Base-by-base conservation (phyloP, 2,888 invertebrate species). In the Theristus sp. region DNA sequence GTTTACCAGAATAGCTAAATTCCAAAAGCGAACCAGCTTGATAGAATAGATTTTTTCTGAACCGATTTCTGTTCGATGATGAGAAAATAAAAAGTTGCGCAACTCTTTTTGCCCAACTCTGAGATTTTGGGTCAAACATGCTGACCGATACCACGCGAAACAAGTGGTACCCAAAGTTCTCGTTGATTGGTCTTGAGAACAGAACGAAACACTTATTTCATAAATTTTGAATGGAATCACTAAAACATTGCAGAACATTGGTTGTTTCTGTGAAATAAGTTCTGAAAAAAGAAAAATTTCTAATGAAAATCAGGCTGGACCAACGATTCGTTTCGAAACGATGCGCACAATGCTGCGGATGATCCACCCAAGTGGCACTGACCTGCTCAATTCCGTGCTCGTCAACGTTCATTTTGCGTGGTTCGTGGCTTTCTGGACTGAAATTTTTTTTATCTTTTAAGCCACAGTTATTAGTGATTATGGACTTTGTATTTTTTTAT, bases 321-420 rank as follows among this genome's bases (percentile, higher is more conserved):
- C 96, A 30, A 88, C 93, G 63, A 91, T 99, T 30, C 84, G 94
- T 68, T 91, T 91, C 78, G 93, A 93, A 78, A 94, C 94, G 73
- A 82, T 98, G 63, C 85, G 91, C 71, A 94, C 96, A 3, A 82
- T 98, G 63, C 80, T 98, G 60, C 83, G 96, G 64, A 94, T 96
- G 85, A 88, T 96, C 2, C 93, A 87, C 79, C 94, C 91, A 75
- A 89, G 90, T 17, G 85, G 84, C 66, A 84, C 89, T 0, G 84
- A 87, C 68, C 81, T 94, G 66, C 80, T 96, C 58, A 82, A 85
- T 69, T 85, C 79, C 58, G 74, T 78, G n/a, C 70, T 79, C 24
- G 65, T 70, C 58, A 71, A 74, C 63, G 73, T 75, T 60, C 73
- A 77, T n/a, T 74, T 78, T 30, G 75, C 77, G 55, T 73, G 75